phyloP scores from a whole-genome alignment of 2,113 vertebrate species.

The Microcebus lehilahytsara region DNA sequence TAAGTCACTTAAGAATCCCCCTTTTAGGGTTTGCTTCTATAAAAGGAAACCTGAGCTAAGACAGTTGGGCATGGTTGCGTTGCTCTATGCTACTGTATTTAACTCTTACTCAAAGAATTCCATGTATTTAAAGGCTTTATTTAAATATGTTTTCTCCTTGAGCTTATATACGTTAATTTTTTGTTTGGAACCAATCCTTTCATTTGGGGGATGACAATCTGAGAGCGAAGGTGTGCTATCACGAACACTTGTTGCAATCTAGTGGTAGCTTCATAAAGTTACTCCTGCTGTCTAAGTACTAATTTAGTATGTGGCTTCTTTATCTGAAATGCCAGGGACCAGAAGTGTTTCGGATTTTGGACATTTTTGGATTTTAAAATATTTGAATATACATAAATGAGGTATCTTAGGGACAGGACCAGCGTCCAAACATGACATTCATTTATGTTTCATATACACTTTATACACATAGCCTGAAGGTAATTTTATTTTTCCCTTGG shows the following conservation, averaged over 20 bases:
- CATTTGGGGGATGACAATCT: not conserved
- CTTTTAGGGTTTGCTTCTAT: not conserved
- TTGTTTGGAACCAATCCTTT: not conserved
- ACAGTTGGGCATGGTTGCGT: not conserved
- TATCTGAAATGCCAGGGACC: not conserved
- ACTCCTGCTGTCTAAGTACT: not conserved
- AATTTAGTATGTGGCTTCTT: not conserved
- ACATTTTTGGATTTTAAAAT: not conserved
- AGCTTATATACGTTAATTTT: not conserved
- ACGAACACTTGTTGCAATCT: not conserved
- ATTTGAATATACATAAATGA: too few species aligned
- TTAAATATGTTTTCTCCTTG: not conserved
- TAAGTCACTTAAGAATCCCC: not conserved
- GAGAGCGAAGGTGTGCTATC: not conserved
- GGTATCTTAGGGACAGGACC: not conserved
- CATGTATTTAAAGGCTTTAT: not conserved
- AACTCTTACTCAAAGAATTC: not conserved
- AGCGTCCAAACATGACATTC: not conserved
- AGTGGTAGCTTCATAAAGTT: not conserved
- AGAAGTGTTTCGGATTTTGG: not conserved
- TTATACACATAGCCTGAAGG: not conserved
- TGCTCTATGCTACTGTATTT: not conserved
- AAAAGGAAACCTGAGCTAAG: not conserved
- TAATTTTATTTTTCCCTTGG: not conserved
- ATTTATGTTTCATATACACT: not conserved